Evolutionary conservation across 2,888 invertebrate species (phyloP).

Genomic region (Ennomos erosarius): DNA sequence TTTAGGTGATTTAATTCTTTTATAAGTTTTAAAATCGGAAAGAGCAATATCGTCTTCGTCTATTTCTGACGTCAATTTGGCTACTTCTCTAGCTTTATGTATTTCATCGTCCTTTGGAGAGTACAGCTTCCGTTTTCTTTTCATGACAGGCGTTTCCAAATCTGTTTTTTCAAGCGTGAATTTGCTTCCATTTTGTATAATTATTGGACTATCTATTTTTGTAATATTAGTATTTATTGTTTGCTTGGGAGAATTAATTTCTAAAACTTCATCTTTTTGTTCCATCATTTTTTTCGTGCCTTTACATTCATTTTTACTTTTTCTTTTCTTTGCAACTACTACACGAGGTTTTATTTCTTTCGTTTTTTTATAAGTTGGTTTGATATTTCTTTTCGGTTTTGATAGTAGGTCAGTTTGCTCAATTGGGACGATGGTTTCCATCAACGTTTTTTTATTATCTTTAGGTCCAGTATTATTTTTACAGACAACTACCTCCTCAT

Average conservation of each 20-base stretch:
- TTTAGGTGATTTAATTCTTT: constrained; percentile 44
- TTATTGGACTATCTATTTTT: constrained; percentile 10
- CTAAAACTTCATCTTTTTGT: constrained; percentile 32
- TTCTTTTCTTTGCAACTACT: constrained; percentile 36
- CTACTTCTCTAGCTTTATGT: constrained; percentile 31
- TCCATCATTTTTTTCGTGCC: constrained; percentile 49
- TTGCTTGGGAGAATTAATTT: constrained; percentile 35
- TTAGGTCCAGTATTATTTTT: not conserved
- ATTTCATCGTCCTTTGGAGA: constrained; percentile 64
- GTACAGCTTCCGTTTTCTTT: constrained; percentile 70
- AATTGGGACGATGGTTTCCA: not conserved
- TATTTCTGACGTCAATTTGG: constrained; percentile 8
- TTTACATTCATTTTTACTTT: constrained; percentile 39
- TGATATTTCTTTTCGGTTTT: constrained; percentile 41
- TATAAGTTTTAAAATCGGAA: constrained; percentile 42
- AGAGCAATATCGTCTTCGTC: constrained; percentile 41
- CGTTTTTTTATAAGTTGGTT: constrained; percentile 45
- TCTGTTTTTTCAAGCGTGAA: not conserved
- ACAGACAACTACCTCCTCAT: constrained; percentile 28
- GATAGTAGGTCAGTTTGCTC: constrained; percentile 6
- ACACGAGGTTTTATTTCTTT: constrained; percentile 39
- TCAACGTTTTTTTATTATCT: not conserved
- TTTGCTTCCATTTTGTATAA: constrained; percentile 13
- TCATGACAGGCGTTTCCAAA: constrained; percentile 24
- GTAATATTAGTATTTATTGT: constrained; percentile 1